Base-by-base conservation (phyloP, 2,888 invertebrate species). In the Rhorus exstirpatorius region DNA sequence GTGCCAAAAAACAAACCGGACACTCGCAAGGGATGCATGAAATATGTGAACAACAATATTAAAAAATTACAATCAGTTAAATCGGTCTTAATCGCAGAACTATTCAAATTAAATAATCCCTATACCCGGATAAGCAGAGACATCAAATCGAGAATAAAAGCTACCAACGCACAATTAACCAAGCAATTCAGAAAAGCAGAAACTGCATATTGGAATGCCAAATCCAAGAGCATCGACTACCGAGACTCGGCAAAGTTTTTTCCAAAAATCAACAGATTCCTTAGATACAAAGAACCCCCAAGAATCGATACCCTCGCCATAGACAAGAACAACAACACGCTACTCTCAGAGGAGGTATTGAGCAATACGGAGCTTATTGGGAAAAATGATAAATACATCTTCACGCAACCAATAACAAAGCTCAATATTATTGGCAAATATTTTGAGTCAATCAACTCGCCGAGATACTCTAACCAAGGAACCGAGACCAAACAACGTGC, bases 391-490 rank as follows among this genome's bases (percentile, higher is more conserved):
- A 26, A 65, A 0, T 17, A 10, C 44, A 63, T 46, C 14, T 75
- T 17, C 38, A 55, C 53, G n/a, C 21, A 53, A 2, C 21, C 21
- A 19, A 7, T 14, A 19, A 60, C 17, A 8, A 67, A 38, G 38
- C 65, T 41, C 3, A 26, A 65, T 10, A 67, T 44, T 26, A 55
- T 44, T 19, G 53, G 44, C n/a, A 55, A 55, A 44, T 31, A 67
- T 17, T 41, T 21, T 4, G 71, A 76, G 74, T 58, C 21, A 3
- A 75, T 81, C 0, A 83, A 83, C 46, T 79, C 81, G 1, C 80
- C 82, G 3, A 58, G 79, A 53, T 71, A 65, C 14, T 24, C 51
- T 0, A 79, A 79, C 14, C 10, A 35, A 7, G 58, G 51, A 8
- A 55, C 58, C 4, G 24, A 70, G 38, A 46, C 3, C 10, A 44